These are phyloP conservation scores for Eupithecia pulchellata DNA, from an alignment of 2,888 invertebrate species.

Conservation along the genomic window DNA sequence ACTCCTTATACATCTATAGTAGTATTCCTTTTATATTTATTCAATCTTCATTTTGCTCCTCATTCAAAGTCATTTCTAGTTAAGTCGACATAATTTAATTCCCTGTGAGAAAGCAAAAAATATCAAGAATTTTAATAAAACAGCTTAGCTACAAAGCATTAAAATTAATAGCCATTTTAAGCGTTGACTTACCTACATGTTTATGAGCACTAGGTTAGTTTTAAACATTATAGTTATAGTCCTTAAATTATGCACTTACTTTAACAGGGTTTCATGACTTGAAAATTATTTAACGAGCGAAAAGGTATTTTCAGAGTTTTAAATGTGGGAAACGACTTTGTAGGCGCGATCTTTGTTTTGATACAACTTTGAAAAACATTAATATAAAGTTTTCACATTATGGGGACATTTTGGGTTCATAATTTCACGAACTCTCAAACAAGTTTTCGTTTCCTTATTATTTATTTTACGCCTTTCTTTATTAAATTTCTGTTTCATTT, in stretches of 20 bases:
- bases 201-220: constrained; percentile 39
- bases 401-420: constrained; percentile 34
- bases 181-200: constrained; percentile 43
- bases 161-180: constrained; percentile 41
- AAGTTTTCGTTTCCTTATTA: constrained; percentile 20
- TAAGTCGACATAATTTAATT: background rate
- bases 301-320: constrained; percentile 15
- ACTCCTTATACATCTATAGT: background rate
- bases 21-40: background rate
- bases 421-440: constrained; percentile 31
- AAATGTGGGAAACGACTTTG: constrained; percentile 12
- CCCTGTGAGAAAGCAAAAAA: constrained; percentile 25
- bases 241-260: constrained; percentile 27
- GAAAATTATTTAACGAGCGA: constrained; percentile 21
- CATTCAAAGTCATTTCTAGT: background rate
- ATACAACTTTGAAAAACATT: constrained; percentile 31
- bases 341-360: constrained; percentile 22
- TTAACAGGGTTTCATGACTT: constrained; percentile 19
- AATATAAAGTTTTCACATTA: constrained; percentile 36
- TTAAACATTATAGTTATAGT: constrained; percentile 30
- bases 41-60: background rate
- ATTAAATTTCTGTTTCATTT: background rate
- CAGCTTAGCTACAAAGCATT: constrained; percentile 37
- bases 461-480: constrained; percentile 16
- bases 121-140: constrained; percentile 38